Evolutionary conservation across 1,140 invertebrate species (phyloP).

Genomic region (Caenorhabditis tropicalis): DNA sequence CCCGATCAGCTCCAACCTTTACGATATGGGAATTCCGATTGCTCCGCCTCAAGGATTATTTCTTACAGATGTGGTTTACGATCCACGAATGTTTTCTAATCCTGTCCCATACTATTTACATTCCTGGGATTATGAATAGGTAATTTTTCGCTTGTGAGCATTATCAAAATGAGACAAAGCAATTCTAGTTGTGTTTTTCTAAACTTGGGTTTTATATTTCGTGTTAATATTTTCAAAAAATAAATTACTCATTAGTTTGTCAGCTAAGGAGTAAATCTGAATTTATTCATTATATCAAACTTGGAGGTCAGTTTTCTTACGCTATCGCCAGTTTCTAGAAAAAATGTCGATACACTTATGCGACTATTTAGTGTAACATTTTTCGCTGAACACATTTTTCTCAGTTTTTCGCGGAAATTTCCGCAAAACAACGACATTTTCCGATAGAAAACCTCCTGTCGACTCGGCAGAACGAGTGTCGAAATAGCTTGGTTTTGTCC

Average conservation of each 20-base stretch:
- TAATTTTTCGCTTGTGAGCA: too few species aligned
- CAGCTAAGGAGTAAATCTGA: too few species aligned
- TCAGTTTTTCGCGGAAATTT: constrained; percentile 5
- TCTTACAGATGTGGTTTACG: constrained; percentile 65
- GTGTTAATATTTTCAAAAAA: too few species aligned
- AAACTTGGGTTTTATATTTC: too few species aligned
- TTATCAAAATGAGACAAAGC: too few species aligned
- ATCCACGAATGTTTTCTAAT: constrained; percentile 58
- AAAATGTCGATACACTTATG: constrained; percentile 4
- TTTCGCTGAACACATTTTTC: constrained; percentile 21
- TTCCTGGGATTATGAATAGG: constrained; percentile 60
- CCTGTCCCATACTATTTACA: constrained; percentile 59
- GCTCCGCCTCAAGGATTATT: constrained; percentile 63
- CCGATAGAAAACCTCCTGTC: background rate
- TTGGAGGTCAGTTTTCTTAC: too few species aligned
- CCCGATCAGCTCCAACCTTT: constrained; percentile 59
- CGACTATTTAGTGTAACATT: constrained; percentile 25
- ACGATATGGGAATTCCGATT: constrained; percentile 33
- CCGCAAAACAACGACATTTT: constrained; percentile 8
- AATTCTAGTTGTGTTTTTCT: too few species aligned
- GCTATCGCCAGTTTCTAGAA: background rate
- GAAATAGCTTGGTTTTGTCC: background rate
- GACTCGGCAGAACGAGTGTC: background rate
- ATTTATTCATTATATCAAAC: too few species aligned
- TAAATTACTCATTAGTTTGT: too few species aligned